Base-by-base conservation (phyloP, 2,888 invertebrate species). In the Pachymerium ferrugineum region DNA sequence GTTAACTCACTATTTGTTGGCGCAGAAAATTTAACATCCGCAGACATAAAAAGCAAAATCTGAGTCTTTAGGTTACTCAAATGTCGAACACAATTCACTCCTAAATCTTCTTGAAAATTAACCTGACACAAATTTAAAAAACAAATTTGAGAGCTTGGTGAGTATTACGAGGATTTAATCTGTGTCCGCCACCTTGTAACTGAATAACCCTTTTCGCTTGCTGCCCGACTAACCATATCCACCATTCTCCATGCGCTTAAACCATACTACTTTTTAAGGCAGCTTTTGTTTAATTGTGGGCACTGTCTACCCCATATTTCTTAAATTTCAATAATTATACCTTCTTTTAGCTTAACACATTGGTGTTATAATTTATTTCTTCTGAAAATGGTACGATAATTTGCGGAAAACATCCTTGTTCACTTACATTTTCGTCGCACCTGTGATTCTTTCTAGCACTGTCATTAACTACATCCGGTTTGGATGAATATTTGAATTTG, bases 101-200 rank as follows among this genome's bases (percentile, higher is more conserved):
- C 93, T 72, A 89, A 86, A 70, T 89, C 89, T 10, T 85, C 84
- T 77, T 84, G 83, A 80, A 85, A 85, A 82, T 91, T 89, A 31
- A 89, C 86, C 78, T 88, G 89, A 79, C 88, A 88, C 75, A 94
- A 85, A n/a, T n/a, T n/a, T n/a, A n/a, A 76, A 91, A 88, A 74
- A 90, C 90, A 70, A 92, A 91, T 69, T 87, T 87, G 73, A 94
- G 94, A 86, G 89, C 87, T 84, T 95, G 95, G 84, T 95, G 95
- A 76, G 89, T 89, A 83, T 95, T 95, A 79, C 90, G 88, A 68
- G 93, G 90, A 81, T 91, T 92, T 74, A 94, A 85, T 73, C 94
- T 80, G 75, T 93, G 89, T 38, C 89, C 90, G 72, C 95, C 94
- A 47, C 95, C 95, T 74, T 92, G 84, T 72, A 95, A 85, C 78